A percentile compares a stretch with the other conserved stretches of the same genome.
phyloP scores from a whole-genome alignment of 2,888 invertebrate species.

The Cryptus viduatorius region DNA sequence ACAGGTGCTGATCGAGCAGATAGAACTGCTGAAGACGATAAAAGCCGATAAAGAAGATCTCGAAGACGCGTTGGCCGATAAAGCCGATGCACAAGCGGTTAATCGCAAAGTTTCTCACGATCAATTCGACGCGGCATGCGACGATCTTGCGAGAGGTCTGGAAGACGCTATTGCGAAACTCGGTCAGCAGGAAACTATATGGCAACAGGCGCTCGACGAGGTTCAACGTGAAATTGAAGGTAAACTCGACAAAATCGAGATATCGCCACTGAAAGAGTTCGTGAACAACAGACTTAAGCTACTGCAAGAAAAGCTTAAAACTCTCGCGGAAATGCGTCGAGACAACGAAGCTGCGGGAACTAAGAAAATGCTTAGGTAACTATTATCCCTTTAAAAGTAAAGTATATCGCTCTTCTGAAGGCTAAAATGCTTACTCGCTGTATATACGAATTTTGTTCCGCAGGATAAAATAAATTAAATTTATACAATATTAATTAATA shows the following conservation, averaged over 20 bases:
- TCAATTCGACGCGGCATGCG: constrained; percentile 90
- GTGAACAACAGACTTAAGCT: constrained; percentile 87
- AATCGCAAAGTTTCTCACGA: constrained; percentile 90
- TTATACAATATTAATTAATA: no score
- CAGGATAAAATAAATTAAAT: no score
- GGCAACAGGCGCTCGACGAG: constrained; percentile 89
- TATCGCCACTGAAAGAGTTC: constrained; percentile 88
- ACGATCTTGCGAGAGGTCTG: constrained; percentile 88
- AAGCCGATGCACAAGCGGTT: constrained; percentile 90
- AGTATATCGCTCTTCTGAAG: no score
- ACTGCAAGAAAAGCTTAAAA: constrained; percentile 88
- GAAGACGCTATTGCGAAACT: constrained; percentile 89
- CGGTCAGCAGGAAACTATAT: constrained; percentile 88
- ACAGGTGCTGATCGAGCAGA: constrained; percentile 88
- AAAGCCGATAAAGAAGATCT: constrained; percentile 91
- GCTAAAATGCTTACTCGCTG: no score
- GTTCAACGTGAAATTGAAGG: constrained; percentile 89
- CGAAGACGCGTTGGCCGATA: constrained; percentile 90
- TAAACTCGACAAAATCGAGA: constrained; percentile 89
- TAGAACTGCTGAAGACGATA: constrained; percentile 88
- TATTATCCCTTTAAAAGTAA: neutral
- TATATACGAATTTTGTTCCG: no score
- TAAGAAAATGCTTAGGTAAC: constrained; percentile 88
- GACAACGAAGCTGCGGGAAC: constrained; percentile 91
- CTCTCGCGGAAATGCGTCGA: constrained; percentile 87